Conservation (phyloP, 2,797 vertebrate species). For the Leptodactylus fallax region DNA sequence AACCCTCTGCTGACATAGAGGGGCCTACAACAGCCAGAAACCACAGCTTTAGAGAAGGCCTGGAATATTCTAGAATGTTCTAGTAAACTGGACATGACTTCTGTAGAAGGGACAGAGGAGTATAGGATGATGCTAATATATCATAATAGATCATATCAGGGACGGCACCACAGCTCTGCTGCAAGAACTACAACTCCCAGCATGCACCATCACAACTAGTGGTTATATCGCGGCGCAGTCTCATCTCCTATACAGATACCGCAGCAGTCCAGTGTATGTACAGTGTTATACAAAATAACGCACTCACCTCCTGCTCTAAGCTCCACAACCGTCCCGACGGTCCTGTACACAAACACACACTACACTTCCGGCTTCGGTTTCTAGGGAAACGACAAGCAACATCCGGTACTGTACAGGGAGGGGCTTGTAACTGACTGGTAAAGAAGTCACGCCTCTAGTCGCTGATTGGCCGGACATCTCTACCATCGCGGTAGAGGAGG, state of each 20-base stretch:
- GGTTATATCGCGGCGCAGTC: neutral
- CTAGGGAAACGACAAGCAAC: conserved; percentile 36
- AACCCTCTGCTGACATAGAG: too few species aligned
- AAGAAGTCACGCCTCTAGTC: neutral
- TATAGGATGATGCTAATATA: neutral
- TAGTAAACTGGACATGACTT: too few species aligned
- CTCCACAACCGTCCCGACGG: neutral
- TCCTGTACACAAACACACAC: neutral
- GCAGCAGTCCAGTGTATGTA: neutral
- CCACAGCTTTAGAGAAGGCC: too few species aligned
- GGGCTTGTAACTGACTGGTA: neutral
- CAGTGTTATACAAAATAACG: neutral
- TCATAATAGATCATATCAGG: neutral
- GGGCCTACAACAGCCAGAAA: too few species aligned
- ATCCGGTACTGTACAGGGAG: neutral
- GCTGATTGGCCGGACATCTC: neutral
- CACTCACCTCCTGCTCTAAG: neutral
- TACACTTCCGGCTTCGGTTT: conserved; percentile 10
- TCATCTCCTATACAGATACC: too few species aligned
- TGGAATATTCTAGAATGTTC: too few species aligned
- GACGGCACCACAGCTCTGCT: too few species aligned
- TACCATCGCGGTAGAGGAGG: too few species aligned
- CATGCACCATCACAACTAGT: neutral
- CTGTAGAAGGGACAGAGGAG: too few species aligned
- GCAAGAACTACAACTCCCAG: neutral